Conservation (phyloP, 2,113 vertebrate species). For the Mionectes macconnelli region DNA sequence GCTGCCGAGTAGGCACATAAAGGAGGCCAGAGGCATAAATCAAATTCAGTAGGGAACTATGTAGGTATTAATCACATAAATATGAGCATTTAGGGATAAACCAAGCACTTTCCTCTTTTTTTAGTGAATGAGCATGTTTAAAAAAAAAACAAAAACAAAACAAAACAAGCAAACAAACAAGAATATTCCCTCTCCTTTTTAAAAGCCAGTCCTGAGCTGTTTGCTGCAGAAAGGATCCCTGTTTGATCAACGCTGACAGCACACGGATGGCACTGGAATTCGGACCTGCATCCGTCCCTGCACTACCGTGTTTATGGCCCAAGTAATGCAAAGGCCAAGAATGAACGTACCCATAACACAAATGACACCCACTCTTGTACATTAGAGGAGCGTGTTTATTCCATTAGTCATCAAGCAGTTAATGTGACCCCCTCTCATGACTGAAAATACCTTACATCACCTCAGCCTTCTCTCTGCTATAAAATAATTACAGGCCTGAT, state of each 20-base stretch:
- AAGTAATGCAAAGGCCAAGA: constrained; percentile 13
- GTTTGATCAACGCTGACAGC: background rate
- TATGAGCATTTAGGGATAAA: background rate
- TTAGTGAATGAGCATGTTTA: background rate
- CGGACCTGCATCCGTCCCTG: background rate
- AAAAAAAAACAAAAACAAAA: rapidly evolving
- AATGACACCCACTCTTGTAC: background rate
- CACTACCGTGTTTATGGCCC: rapidly evolving
- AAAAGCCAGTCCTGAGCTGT: background rate
- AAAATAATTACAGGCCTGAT: background rate
- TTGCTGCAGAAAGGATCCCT: background rate
- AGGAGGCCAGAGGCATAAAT: background rate
- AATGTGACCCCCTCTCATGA: background rate
- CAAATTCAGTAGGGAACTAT: background rate
- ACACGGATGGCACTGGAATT: background rate
- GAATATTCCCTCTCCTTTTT: background rate
- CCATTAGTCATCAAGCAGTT: background rate
- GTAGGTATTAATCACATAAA: background rate
- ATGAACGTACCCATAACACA: background rate
- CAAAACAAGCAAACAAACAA: background rate
- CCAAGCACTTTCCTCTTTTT: background rate
- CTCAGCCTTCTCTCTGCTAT: background rate
- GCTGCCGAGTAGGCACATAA: background rate
- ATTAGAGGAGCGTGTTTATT: background rate
- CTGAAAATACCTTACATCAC: constrained; percentile 1